Evolutionary conservation across 1,140 invertebrate genomes (phyloP), one percentile per base, ranked within the genome.

Genomic region (Conus betulinus): DNA sequence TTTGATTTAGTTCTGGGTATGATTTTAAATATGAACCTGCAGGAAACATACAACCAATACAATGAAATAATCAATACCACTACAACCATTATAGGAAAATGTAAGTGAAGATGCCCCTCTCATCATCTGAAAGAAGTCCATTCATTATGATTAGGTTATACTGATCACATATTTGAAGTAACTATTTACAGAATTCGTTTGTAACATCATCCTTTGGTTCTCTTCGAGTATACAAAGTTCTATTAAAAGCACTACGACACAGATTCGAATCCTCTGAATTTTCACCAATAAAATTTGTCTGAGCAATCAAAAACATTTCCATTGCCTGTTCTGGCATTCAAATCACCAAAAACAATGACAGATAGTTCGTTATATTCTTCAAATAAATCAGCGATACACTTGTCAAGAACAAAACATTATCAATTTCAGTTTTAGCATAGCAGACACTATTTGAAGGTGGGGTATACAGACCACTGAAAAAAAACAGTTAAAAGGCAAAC

Each of bases 391-490:
- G 7, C 8, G 4, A 74, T 74, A n/a, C 71, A 74, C 7, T 74
- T 20, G 13, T 74, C 71, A 1, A 25, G n/a, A n/a, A 74, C 8
- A 74, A 13, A 8, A 13, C 71, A 74, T 74, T 74, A 25, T 74
- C 15, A 74, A 74, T 74, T 25, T 74, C 71, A 25, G 71, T 74
- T 13, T 74, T n/a, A 74, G 71, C 71, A 74, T 74, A 74, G n/a
- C 23, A 74, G 17, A 74, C 8, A 74, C 71, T 74, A 20, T 74
- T 20, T 25, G 71, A 17, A 20, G 71, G 71, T 20, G 71, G 71
- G 8, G 6, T n/a, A n/a, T n/a, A 74, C 15, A 74, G 20, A 74
- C 71, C 71, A 74, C 3, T 74, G 13, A 74, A 23, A 39, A 23
- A 39, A 20, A 74, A 1, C 17, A 74, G 23, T 74, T 6, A 74